A percentile compares a stretch with the other conserved stretches of the same genome.
These are phyloP conservation scores for Drosophila paramelanica DNA, from an alignment of 2,888 invertebrate species.

Conservation along the genomic window DNA sequence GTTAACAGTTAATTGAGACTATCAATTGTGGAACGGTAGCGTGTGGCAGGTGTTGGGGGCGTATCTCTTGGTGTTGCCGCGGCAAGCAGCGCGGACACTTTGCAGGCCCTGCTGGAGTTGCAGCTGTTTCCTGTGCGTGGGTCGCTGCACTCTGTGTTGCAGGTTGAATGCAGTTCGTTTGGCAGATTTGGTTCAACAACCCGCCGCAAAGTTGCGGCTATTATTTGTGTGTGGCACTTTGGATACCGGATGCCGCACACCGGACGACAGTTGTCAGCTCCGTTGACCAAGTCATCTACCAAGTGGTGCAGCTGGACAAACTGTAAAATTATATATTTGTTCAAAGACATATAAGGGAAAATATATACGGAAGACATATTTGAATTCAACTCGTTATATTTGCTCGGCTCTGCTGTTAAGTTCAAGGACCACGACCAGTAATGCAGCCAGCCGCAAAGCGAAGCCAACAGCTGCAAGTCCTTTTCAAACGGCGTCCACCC, in stretches of 20 bases:
- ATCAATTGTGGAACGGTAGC: too few species aligned
- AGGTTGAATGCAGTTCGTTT: constrained; percentile 56
- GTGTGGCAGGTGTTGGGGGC: neutral
- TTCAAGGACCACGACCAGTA: constrained; percentile 54
- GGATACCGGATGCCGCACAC: constrained; percentile 18
- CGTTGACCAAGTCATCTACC: constrained; percentile 28
- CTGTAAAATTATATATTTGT: neutral
- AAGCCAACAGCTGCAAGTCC: constrained; percentile 37
- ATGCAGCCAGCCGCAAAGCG: constrained; percentile 25
- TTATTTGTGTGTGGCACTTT: constrained; percentile 21
- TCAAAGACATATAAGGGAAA: neutral
- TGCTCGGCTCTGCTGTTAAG: constrained; percentile 35
- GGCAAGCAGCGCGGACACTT: constrained; percentile 6
- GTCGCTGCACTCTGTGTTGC: constrained; percentile 56
- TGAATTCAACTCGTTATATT: constrained; percentile 18
- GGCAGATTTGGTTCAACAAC: constrained; percentile 58
- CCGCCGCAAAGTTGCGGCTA: constrained; percentile 29
- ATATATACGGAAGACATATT: constrained; percentile 7
- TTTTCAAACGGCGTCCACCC: constrained; percentile 14
- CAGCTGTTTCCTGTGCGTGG: constrained; percentile 54
- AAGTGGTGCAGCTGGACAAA: constrained; percentile 15
- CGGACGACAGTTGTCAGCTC: constrained; percentile 15
- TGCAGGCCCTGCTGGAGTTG: constrained; percentile 17
- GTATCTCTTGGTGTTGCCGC: neutral
- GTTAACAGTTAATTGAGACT: too few species aligned